A percentile compares a stretch with the other conserved stretches of the same genome.
Evolutionary conservation across 2,888 invertebrate genomes (phyloP).

Genomic region (Ichneumoninae sp.): DNA sequence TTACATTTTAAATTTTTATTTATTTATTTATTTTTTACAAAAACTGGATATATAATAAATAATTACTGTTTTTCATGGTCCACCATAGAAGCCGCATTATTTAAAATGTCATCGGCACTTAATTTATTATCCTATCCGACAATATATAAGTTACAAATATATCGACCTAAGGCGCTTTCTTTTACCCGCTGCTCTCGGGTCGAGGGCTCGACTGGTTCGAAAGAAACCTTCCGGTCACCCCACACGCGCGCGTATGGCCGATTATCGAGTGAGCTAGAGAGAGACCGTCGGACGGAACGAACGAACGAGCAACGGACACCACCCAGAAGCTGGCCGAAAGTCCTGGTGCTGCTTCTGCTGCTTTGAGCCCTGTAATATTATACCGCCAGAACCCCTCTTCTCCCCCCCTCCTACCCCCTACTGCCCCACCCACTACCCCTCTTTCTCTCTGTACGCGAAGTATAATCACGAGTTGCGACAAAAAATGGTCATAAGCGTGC

Average conservation of each 20-base stretch:
- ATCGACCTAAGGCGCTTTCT: conserved; percentile 5
- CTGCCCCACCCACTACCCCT: conserved; percentile 15
- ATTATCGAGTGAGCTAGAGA: conserved; percentile 44
- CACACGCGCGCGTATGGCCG: conserved; percentile 71
- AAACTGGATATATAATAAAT: no score
- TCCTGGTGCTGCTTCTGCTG: conserved; percentile 61
- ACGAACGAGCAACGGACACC: conserved; percentile 61
- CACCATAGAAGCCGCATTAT: background rate
- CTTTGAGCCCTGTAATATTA: conserved; percentile 79
- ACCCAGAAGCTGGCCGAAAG: conserved; percentile 65
- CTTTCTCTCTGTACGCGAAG: conserved; percentile 43
- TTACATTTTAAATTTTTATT: background rate
- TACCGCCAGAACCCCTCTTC: conserved; percentile 73
- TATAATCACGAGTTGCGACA: conserved; percentile 36
- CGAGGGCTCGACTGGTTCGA: conserved; percentile 52
- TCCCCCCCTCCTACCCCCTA: conserved; percentile 24
- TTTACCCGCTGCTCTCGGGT: conserved; percentile 28
- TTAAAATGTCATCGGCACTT: conserved; percentile 26
- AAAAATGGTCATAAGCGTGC: conserved; percentile 31
- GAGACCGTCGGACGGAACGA: conserved; percentile 38
- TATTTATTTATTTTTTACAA: background rate
- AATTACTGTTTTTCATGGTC: background rate
- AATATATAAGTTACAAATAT: conserved; percentile 11
- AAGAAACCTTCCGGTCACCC: conserved; percentile 75
- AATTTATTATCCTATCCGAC: conserved; percentile 41